Evolutionary conservation across 2,113 vertebrate species (phyloP).

Genomic region (Mola mola): DNA sequence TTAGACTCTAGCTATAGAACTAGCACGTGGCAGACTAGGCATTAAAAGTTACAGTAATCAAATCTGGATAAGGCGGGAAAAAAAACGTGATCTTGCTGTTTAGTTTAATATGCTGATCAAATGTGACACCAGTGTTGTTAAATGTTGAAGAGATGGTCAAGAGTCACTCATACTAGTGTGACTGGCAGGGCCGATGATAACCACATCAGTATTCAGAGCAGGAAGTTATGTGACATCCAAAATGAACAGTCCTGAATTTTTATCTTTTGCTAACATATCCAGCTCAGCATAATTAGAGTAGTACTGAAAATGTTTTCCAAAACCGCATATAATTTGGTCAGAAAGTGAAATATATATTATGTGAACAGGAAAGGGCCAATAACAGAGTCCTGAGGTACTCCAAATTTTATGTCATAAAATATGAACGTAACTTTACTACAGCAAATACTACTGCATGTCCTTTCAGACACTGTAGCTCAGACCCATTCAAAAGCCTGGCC

Average conservation of each 20-base stretch:
- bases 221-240: background rate
- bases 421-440: too few relatives aligned
- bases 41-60: too few relatives aligned
- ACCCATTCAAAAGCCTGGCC: too few relatives aligned
- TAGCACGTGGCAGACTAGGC: too few relatives aligned
- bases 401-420: background rate
- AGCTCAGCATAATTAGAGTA: too few relatives aligned
- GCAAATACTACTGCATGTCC: too few relatives aligned
- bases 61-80: too few relatives aligned
- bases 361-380: background rate
- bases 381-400: background rate
- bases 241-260: background rate
- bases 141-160: background rate
- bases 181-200: too few relatives aligned
- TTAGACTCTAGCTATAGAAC: too few relatives aligned
- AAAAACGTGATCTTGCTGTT: background rate
- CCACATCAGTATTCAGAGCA: background rate
- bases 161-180: background rate
- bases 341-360: too few relatives aligned
- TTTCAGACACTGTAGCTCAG: too few relatives aligned
- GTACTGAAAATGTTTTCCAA: background rate
- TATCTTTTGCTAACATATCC: background rate
- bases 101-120: background rate
- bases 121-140: background rate
- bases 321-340: background rate